Percentiles rank a stretch among this genome's conserved stretches.
phyloP scores from a whole-genome alignment of 2,113 vertebrate species.

The Nesoenas mayeri region DNA sequence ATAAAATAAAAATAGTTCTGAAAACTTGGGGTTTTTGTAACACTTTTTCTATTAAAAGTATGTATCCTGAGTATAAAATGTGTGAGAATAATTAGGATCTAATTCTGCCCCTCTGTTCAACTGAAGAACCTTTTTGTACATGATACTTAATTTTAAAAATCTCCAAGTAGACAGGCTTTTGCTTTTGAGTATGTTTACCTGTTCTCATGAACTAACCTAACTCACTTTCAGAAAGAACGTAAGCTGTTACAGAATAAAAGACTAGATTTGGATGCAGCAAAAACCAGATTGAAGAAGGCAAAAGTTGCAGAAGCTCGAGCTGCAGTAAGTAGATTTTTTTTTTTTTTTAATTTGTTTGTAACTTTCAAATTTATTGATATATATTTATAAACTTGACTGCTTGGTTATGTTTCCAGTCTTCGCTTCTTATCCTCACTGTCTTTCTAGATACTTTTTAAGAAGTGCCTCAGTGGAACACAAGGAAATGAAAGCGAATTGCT shows the following conservation, averaged over 20 bases:
- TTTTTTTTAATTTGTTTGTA: background rate
- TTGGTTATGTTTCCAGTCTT: background rate
- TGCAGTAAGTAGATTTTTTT: constrained; percentile 80
- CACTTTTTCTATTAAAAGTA: background rate
- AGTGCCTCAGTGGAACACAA: background rate
- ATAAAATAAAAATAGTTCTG: background rate
- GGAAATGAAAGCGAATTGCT: background rate
- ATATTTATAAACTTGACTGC: background rate
- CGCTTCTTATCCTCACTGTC: background rate
- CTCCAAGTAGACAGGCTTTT: background rate
- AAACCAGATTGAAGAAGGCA: constrained; percentile 95
- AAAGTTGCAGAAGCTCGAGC: constrained; percentile 89
- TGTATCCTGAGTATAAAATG: background rate
- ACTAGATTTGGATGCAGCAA: constrained; percentile 96
- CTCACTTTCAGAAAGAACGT: constrained; percentile 88
- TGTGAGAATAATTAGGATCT: background rate
- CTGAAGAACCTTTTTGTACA: background rate
- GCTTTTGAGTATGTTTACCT: background rate
- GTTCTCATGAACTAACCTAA: background rate
- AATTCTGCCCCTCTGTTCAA: background rate
- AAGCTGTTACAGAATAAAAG: constrained; percentile 96
- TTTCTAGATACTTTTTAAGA: background rate
- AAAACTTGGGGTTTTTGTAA: background rate
- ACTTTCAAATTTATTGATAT: background rate
- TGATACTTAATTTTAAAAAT: background rate